These are phyloP conservation scores for Pipistrellus nathusii DNA, from an alignment of 2,797 vertebrate genomes.

Conservation along the genomic window DNA sequence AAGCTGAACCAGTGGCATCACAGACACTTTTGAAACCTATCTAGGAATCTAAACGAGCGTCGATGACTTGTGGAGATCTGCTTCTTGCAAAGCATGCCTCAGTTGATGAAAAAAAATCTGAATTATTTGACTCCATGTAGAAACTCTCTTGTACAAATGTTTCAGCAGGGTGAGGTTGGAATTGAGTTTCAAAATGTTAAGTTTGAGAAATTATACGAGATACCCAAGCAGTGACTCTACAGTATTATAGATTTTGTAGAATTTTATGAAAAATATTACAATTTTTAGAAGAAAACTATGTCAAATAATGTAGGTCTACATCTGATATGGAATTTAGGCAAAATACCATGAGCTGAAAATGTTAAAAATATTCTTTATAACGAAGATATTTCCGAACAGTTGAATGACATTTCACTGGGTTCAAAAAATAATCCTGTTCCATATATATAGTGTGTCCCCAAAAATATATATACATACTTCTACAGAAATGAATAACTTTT, in stretches of 20 bases:
- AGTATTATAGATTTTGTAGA: neutral
- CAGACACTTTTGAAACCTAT: neutral
- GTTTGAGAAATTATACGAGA: constrained; percentile 20
- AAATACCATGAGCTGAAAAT: constrained; percentile 1
- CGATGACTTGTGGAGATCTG: neutral
- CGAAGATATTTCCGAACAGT: neutral
- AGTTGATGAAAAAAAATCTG: neutral
- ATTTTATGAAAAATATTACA: neutral
- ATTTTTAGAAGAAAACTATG: neutral
- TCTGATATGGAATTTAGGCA: neutral
- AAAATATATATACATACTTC: too few species aligned
- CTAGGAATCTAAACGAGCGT: neutral
- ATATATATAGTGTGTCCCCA: neutral
- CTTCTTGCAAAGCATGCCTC: neutral
- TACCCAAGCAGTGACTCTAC: neutral
- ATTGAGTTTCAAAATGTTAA: neutral
- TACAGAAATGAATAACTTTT: too few species aligned
- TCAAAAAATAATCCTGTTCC: neutral
- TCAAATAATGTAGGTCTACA: neutral
- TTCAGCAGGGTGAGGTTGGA: neutral
- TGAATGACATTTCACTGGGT: neutral
- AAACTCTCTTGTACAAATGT: neutral
- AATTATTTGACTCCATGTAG: neutral
- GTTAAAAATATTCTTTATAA: neutral
- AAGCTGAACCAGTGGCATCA: neutral